Base-by-base conservation (phyloP, 2,797 vertebrate species). In the Sebastes hubbsi region DNA sequence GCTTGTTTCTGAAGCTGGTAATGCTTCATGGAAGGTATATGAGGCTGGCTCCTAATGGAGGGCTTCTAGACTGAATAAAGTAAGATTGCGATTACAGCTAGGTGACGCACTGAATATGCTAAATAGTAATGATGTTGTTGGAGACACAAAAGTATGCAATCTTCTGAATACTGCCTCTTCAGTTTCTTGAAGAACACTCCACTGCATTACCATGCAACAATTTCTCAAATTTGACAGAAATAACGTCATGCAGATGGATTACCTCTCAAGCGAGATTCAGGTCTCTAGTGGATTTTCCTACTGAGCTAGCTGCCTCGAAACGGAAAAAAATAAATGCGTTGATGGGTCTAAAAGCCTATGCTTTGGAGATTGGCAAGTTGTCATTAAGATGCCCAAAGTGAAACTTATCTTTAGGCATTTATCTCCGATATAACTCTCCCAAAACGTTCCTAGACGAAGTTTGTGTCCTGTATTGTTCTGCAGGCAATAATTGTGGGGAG, bases 31-130 rank as follows among this genome's bases (percentile, higher is more conserved):
- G 38, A 81, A 49, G 34, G 62, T 27, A 29, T 18, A 22, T 61
- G 22, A 72, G 62, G 22, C 30, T 61, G 69, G 54, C 24, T 77
- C 18, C 27, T 64, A 54, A 75, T 55, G 24, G 36, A 78, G 9
- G 24, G 24, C 64, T 79, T 81, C 27, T 22, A 61, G 25, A 68
- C 22, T 42, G 49, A 81, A 58, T 27, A 34, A 80, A 84, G 34
- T 24, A 9, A 64, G 14, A 80, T 10, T 38, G 27, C 72, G 4
- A 38, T 77, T 70, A 72, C 1, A 0, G 56, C 72, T 68, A 25
- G 20, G 16, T 18, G 4, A 75, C 16, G 46, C 58, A 25, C 3
- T 54, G 32, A 64, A 75, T 58, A 55, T 25, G 58, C 36, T 78
- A 72, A 80, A 68, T 13, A 9, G 0, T 18, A 69, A 65, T 52